Conservation (phyloP, 1,140 invertebrate species). For the Drosophila varians region DNA sequence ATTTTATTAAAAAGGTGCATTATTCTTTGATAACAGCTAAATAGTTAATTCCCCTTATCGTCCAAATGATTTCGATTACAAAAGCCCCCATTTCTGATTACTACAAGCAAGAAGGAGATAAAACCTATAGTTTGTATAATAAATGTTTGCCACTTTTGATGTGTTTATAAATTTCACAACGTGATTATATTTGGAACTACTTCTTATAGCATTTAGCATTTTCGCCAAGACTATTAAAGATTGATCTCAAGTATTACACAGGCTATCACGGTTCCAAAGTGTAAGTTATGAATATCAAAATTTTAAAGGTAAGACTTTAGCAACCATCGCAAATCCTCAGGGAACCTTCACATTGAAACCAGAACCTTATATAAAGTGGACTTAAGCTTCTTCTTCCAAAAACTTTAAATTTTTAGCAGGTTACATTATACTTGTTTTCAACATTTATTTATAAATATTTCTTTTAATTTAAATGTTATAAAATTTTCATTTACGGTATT, state of each 20-base stretch:
- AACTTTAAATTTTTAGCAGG: too few relatives aligned
- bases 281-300: too few relatives aligned
- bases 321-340: too few relatives aligned
- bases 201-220: not conserved
- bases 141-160: not conserved
- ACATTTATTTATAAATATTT: too few relatives aligned
- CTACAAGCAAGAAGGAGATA: not conserved
- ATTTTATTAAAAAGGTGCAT: not conserved
- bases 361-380: too few relatives aligned
- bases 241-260: not conserved
- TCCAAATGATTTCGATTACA: constrained; percentile 1
- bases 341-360: too few relatives aligned
- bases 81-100: constrained; percentile 7
- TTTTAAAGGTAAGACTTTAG: too few relatives aligned
- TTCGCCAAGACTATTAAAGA: not conserved
- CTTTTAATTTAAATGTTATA: too few relatives aligned
- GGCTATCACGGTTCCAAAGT: too few relatives aligned
- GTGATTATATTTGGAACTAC: not conserved
- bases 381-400: too few relatives aligned
- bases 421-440: too few relatives aligned
- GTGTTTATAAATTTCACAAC: not conserved
- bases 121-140: not conserved
- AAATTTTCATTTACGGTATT: too few relatives aligned
- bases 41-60: constrained; percentile 20
- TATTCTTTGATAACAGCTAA: constrained; percentile 14